These are phyloP conservation scores for Pinctada fucata DNA, from an alignment of 2,888 invertebrate genomes.

Conservation along the genomic window DNA sequence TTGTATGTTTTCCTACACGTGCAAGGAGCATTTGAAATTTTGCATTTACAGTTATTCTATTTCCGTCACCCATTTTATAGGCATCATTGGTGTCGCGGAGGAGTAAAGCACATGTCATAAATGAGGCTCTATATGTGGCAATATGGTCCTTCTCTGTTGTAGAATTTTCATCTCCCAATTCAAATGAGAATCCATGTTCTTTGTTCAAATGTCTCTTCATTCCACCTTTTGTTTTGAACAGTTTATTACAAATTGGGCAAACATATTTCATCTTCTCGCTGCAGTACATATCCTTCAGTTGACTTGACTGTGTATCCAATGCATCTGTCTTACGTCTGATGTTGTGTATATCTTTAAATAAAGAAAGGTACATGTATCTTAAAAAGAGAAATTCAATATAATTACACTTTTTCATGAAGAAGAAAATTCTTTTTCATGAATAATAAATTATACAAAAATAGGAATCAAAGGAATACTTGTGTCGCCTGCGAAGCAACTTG, in stretches of 20 bases:
- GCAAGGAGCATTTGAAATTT: slow-evolving; percentile 39
- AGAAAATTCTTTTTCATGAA: too few species aligned
- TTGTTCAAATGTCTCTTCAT: slow-evolving; percentile 20
- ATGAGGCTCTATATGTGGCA: slow-evolving; percentile 21
- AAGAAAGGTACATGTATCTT: too few species aligned
- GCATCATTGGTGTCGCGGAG: slow-evolving; percentile 38
- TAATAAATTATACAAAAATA: too few species aligned
- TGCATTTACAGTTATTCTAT: slow-evolving; percentile 19
- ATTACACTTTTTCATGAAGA: too few species aligned
- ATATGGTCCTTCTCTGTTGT: slow-evolving; percentile 10
- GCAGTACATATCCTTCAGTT: slow-evolving; percentile 4
- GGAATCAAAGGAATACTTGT: too few species aligned
- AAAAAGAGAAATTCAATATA: too few species aligned
- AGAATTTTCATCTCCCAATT: not conserved
- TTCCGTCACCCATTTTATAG: slow-evolving; percentile 34
- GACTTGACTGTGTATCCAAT: slow-evolving; percentile 7
- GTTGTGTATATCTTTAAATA: too few species aligned
- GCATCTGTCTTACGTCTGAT: too few species aligned
- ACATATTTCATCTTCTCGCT: slow-evolving; percentile 4
- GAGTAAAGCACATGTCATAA: slow-evolving; percentile 30
- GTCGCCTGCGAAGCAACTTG: too few species aligned
- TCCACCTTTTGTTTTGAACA: slow-evolving; percentile 21
- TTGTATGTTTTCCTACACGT: slow-evolving; percentile 21
- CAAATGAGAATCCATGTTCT: not conserved
- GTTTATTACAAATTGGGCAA: slow-evolving; percentile 2